Evolutionary conservation across 2,797 vertebrate species (phyloP).

Genomic region (Nasua narica): DNA sequence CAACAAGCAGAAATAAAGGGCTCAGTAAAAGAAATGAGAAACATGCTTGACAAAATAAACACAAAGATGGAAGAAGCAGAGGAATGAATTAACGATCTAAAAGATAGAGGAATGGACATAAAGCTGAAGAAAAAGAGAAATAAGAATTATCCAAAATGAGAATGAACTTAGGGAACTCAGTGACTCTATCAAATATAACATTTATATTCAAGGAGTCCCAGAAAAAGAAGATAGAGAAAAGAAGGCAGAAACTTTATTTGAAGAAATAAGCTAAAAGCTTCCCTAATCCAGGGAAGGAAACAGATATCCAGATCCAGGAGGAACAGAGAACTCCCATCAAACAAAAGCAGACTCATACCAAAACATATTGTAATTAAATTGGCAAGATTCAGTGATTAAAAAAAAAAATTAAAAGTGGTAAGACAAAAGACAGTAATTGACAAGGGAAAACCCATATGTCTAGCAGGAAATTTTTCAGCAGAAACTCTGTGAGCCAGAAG

Average conservation of each 20-base stretch:
- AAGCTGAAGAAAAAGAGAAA: neutral
- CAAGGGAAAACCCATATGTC: neutral
- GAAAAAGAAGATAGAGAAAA: neutral
- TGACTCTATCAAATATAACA: neutral
- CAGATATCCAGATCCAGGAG: neutral
- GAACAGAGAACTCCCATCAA: neutral
- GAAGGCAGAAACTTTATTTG: neutral
- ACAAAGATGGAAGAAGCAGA: neutral
- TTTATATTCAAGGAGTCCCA: neutral
- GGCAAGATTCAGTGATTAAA: neutral
- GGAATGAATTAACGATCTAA: neutral
- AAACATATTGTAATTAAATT: neutral
- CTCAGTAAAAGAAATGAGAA: neutral
- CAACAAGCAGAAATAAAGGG: neutral
- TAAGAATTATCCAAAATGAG: neutral
- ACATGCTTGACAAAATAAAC: neutral
- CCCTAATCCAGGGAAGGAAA: neutral
- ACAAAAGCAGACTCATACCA: neutral
- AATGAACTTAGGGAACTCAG: neutral
- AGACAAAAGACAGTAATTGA: neutral
- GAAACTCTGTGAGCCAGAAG: neutral
- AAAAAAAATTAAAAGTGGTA: neutral
- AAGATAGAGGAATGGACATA: neutral
- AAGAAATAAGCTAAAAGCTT: neutral
- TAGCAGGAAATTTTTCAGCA: neutral